Base-by-base conservation (phyloP, 1,140 invertebrate species). In the Drosophila ananassae region DNA sequence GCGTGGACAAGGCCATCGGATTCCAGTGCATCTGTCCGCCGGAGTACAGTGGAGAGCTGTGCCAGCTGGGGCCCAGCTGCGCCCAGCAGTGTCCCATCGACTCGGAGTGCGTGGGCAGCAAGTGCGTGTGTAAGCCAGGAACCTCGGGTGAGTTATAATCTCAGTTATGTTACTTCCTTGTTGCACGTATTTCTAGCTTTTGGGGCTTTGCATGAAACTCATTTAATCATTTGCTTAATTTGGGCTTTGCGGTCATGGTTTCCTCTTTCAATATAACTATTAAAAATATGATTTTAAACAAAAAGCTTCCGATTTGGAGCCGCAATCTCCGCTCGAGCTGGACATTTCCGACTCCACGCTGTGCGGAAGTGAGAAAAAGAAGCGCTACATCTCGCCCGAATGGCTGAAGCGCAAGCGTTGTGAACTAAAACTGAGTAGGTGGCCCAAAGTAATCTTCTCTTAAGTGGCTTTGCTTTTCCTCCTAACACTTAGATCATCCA, bases 1-100 rank as follows among this genome's bases (percentile, higher is more conserved):
- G 95, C 89, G 91, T 94, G 13, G 94, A 95, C 83, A 80, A 92
- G 10, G 92, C 93, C 73, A 92, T 91, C 47, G 84, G 91, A 3
- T 97, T 96, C 89, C 93, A 94, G 56, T 97, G 96, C 91, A 92
- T 93, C 22, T 97, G 96, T 92, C 92, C 94, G 1, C 91, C 94
- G 46, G 96, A 96, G 44, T 96, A 93, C 89, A 94, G 93, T 67
- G 96, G 96, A 90, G 79, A 90, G 37, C 79, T 92, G 30, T 92
- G 91, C 64, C 91, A 92, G 30, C 77, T 87, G 47, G 87, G 76
- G 22, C 89, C 82, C 25, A 79, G 77, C 13, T 92, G 91, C 66
- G 63, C 67, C 2, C 91, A 83, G 21, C 79, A 73, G 58, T 92
- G 91, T 74, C 91, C 91, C 72, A 87, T 85, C 50, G 91, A 92